Evolutionary conservation across 2,888 invertebrate genomes (phyloP).

Genomic region (Dicyrtomina minuta): DNA sequence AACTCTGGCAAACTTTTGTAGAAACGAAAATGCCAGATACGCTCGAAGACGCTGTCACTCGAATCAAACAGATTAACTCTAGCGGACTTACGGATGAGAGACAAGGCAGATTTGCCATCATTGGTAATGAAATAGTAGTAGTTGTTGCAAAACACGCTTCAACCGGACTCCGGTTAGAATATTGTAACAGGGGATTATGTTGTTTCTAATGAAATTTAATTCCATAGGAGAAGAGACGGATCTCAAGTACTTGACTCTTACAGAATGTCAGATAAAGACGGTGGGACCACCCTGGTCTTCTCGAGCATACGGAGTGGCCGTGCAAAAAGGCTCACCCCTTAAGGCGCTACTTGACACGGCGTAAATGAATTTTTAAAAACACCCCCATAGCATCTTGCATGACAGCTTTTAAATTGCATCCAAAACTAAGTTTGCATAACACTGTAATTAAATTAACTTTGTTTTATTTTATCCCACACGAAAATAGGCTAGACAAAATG

Average conservation of each 20-base stretch:
- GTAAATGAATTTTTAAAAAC: constrained; percentile 63
- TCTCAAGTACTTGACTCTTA: constrained; percentile 75
- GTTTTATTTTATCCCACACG: no score
- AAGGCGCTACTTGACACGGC: constrained; percentile 92
- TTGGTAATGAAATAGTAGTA: constrained; percentile 3
- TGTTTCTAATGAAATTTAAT: no score
- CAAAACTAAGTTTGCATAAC: neutral
- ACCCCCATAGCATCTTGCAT: no score
- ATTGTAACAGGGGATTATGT: no score
- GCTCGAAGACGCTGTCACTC: constrained; percentile 50
- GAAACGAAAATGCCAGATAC: constrained; percentile 72
- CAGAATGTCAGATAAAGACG: constrained; percentile 82
- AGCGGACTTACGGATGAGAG: no score
- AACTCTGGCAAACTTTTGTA: constrained; percentile 94
- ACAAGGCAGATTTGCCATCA: constrained; percentile 1
- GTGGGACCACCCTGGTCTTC: constrained; percentile 95
- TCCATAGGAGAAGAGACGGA: constrained; percentile 81
- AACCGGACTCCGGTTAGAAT: no score
- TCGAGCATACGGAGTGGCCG: constrained; percentile 94
- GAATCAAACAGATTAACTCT: no score
- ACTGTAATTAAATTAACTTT: no score
- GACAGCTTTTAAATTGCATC: no score
- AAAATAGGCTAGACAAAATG: constrained; percentile 76
- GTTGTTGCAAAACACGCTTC: no score
- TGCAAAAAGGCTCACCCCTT: constrained; percentile 90